A percentile compares a stretch with the other conserved stretches of the same genome.
These are phyloP conservation scores for Mirza zaza DNA, from an alignment of 2,113 vertebrate genomes.

Conservation along the genomic window DNA sequence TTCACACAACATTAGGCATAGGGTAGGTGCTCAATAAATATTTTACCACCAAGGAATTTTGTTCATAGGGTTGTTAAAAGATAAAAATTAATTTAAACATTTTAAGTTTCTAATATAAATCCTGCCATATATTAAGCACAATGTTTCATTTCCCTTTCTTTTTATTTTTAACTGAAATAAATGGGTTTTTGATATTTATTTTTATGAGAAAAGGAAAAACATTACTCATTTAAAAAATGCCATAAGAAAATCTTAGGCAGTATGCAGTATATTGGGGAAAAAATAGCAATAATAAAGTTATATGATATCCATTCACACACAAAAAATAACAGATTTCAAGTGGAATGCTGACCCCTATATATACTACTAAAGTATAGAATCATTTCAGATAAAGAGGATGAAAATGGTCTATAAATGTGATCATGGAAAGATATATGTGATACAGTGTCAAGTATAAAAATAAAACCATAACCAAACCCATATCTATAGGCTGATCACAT, in stretches of 20 bases:
- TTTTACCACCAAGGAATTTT: background rate
- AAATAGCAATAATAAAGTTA: background rate
- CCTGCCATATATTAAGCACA: background rate
- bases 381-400: background rate
- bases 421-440: background rate
- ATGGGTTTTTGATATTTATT: background rate
- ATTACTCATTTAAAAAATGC: conserved; percentile 17
- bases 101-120: conserved; percentile 19
- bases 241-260: background rate
- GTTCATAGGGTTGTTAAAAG: background rate
- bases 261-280: background rate
- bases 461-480: background rate
- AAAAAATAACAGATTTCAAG: background rate
- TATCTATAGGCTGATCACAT: background rate
- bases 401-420: background rate
- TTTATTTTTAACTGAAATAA: conserved; percentile 31
- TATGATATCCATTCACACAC: background rate
- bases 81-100: background rate
- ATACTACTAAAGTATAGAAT: background rate
- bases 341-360: background rate
- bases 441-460: background rate
- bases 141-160: conserved; percentile 12
- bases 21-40: background rate
- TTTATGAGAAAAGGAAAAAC: background rate
- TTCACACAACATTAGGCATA: background rate